Conservation (phyloP, 2,113 vertebrate species). For the Nyctereutes procyonoides region DNA sequence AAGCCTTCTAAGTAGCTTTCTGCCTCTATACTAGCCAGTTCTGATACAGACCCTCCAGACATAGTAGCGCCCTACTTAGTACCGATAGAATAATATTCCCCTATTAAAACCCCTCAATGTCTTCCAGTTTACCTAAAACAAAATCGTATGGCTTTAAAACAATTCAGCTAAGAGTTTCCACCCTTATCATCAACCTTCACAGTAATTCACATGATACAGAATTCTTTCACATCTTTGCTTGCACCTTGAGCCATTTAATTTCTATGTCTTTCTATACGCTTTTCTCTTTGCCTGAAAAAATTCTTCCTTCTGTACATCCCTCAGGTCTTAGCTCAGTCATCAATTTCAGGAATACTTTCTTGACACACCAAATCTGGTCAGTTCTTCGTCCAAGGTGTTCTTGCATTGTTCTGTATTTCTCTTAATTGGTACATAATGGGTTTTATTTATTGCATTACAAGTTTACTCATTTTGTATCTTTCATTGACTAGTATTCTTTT, state of each 20-base stretch:
- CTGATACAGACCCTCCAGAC: rapidly evolving
- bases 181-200: background rate
- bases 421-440: background rate
- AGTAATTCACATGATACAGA: background rate
- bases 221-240: background rate
- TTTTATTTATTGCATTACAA: background rate
- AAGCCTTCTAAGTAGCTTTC: background rate
- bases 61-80: background rate
- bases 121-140: background rate
- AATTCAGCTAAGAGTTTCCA: background rate
- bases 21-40: background rate
- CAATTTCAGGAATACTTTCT: background rate
- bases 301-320: background rate
- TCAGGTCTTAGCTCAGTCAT: background rate
- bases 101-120: background rate
- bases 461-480: background rate
- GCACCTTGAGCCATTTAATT: background rate
- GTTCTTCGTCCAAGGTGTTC: background rate
- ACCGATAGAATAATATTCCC: background rate
- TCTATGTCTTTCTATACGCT: background rate
- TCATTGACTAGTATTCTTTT: background rate
- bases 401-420: background rate
- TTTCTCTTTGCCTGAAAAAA: background rate
- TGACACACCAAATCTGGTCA: background rate
- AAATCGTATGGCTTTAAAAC: background rate